Evolutionary conservation across 2,888 invertebrate genomes (phyloP).

Genomic region (Leistus spinibarbis): DNA sequence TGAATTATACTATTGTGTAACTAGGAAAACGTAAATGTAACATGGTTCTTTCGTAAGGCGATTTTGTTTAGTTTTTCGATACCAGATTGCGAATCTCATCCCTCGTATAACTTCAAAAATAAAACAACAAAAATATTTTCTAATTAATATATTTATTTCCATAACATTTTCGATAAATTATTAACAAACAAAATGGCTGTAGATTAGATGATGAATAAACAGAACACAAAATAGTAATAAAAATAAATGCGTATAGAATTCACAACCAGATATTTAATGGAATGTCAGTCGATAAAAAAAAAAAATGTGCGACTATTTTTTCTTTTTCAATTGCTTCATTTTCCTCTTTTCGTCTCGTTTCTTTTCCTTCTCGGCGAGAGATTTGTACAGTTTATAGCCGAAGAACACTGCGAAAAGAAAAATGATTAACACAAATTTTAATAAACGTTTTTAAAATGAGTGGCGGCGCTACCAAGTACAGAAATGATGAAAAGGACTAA

Average conservation of each 20-base stretch:
- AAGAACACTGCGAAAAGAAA: constrained; percentile 75
- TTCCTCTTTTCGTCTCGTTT: constrained; percentile 82
- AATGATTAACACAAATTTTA: not conserved
- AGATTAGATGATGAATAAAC: not conserved
- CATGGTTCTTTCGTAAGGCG: too few relatives aligned
- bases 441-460: not conserved
- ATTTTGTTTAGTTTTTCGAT: too few relatives aligned
- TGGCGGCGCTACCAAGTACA: constrained; percentile 54
- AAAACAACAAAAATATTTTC: not conserved
- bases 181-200: constrained; percentile 25
- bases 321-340: constrained; percentile 80
- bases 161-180: constrained; percentile 34
- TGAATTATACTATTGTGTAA: too few relatives aligned
- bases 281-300: constrained; percentile 28
- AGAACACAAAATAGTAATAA: constrained; percentile 5
- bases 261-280: constrained; percentile 30
- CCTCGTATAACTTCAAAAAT: too few relatives aligned
- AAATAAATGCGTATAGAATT: constrained; percentile 13
- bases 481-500: constrained; percentile 51
- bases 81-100: too few relatives aligned
- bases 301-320: constrained; percentile 61
- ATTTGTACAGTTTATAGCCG: constrained; percentile 83
- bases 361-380: constrained; percentile 75
- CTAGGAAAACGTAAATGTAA: too few relatives aligned
- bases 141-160: constrained; percentile 18